These are phyloP conservation scores for Parthenolecanium corni DNA, from an alignment of 2,888 invertebrate species.

Conservation along the genomic window DNA sequence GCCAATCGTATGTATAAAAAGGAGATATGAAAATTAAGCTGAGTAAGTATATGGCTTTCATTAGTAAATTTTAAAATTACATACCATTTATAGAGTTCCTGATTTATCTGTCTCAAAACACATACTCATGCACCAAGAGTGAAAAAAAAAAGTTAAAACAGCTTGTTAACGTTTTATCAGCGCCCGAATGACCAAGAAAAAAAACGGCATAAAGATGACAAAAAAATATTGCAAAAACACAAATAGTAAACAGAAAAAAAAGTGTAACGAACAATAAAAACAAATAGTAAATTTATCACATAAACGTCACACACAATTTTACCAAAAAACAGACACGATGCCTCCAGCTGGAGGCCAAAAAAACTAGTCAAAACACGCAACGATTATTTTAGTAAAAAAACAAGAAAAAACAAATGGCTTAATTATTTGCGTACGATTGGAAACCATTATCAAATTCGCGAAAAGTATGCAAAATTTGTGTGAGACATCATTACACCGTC, in stretches of 20 bases:
- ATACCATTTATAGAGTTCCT: slow-evolving; percentile 17
- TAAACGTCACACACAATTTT: slow-evolving; percentile 1
- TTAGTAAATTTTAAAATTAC: too few relatives aligned
- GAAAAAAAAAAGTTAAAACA: not conserved
- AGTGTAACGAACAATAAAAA: not conserved
- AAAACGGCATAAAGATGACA: not conserved
- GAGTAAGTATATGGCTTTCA: too few relatives aligned
- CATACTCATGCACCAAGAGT: not conserved
- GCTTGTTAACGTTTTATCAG: not conserved
- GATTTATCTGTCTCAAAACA: not conserved
- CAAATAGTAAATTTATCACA: slow-evolving; percentile 2
- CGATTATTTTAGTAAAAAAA: not conserved
- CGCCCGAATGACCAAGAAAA: not conserved
- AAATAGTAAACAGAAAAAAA: not conserved
- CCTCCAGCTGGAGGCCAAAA: not conserved
- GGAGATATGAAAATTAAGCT: too few relatives aligned
- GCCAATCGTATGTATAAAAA: too few relatives aligned
- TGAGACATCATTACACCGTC: slow-evolving; percentile 27
- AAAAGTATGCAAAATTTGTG: slow-evolving; percentile 21
- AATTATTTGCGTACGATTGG: not conserved
- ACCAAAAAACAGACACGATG: not conserved
- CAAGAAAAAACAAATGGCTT: not conserved
- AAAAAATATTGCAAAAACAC: not conserved
- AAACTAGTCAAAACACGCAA: not conserved
- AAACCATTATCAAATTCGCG: not conserved